A percentile compares a stretch with the other conserved stretches of the same genome.
Evolutionary conservation across 2,113 vertebrate genomes (phyloP).

Genomic region (Pitta sordida): DNA sequence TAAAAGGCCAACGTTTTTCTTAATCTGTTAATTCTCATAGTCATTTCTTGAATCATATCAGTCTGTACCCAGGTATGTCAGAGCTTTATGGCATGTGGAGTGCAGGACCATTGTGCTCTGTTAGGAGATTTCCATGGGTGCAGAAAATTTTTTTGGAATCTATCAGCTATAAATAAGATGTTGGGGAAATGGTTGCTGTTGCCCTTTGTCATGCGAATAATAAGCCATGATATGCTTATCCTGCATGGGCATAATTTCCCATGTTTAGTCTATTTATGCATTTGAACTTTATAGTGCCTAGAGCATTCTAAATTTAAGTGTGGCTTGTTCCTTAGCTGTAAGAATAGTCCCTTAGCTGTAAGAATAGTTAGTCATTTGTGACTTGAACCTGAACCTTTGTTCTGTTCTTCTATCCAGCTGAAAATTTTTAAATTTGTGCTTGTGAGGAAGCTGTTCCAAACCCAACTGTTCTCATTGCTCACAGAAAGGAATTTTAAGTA

Average conservation of each 20-base stretch:
- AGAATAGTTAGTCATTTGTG: background rate
- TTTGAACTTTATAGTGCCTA: background rate
- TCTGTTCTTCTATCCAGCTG: background rate
- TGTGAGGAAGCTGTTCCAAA: background rate
- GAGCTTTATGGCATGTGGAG: background rate
- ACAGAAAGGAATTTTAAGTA: background rate
- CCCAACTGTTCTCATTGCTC: background rate
- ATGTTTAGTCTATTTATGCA: background rate
- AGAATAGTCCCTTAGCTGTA: background rate
- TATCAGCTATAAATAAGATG: background rate
- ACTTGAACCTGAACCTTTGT: too few relatives aligned
- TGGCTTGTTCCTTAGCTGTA: background rate
- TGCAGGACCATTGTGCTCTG: background rate
- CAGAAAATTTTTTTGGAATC: background rate
- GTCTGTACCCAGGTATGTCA: background rate
- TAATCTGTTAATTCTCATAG: background rate
- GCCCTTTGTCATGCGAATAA: background rate
- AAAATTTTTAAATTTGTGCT: background rate
- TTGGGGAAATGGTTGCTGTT: background rate
- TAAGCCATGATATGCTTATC: background rate
- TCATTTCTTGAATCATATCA: background rate
- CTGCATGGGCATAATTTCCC: background rate
- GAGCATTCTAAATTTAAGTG: background rate
- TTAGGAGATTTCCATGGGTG: background rate
- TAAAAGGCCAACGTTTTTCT: background rate